These are phyloP conservation scores for Leptopilina boulardi DNA, from an alignment of 1,140 invertebrate species.

Conservation along the genomic window DNA sequence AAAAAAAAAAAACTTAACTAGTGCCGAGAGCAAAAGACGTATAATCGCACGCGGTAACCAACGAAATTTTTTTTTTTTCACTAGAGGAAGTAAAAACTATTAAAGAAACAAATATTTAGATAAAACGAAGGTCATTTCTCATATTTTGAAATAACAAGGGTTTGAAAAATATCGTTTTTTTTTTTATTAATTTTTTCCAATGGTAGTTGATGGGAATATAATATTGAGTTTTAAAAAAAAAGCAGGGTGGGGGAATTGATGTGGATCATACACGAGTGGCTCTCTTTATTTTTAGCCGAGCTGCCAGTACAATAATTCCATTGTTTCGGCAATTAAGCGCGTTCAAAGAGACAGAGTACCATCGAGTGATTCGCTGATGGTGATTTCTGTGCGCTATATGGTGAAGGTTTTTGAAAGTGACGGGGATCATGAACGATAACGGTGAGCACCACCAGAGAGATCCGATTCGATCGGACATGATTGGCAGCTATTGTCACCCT, in stretches of 20 bases:
- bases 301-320: conserved; percentile 25
- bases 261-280: background rate
- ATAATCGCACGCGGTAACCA: background rate
- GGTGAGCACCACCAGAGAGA: background rate
- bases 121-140: no score
- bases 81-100: no score
- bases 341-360: background rate
- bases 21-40: background rate
- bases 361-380: background rate
- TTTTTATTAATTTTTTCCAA: no score
- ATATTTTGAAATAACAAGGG: no score
- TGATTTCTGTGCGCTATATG: background rate
- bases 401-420: conserved; percentile 11
- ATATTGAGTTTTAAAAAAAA: no score
- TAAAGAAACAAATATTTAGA: no score
- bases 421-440: conserved; percentile 17
- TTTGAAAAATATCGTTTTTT: no score
- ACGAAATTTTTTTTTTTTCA: conserved; percentile 6
- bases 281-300: conserved; percentile 11
- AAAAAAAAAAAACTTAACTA: background rate
- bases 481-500: conserved; percentile 22
- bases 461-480: conserved; percentile 26
- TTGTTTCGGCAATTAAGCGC: conserved; percentile 28
- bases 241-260: background rate
- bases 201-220: no score